phyloP scores from a whole-genome alignment of 1,140 invertebrate species.

The Nasonia vitripennis region DNA sequence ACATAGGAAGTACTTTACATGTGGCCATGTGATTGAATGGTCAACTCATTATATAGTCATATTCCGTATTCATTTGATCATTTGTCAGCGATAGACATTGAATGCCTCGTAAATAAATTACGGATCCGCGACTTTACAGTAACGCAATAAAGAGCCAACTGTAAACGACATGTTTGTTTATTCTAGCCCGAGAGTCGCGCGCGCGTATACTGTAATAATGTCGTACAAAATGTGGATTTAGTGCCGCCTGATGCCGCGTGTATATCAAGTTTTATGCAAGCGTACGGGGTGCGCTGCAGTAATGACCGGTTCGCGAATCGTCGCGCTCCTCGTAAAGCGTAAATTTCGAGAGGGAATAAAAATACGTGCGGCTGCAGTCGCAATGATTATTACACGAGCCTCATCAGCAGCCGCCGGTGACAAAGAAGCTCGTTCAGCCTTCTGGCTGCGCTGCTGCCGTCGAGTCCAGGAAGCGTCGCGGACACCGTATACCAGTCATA shows the following conservation, averaged over 20 bases:
- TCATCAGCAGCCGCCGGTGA: background rate
- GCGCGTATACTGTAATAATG: background rate
- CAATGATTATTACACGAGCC: background rate
- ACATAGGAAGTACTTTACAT: background rate
- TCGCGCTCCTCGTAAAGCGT: background rate
- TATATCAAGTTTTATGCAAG: background rate
- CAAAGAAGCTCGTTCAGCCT: background rate
- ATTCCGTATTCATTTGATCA: constrained; percentile 2
- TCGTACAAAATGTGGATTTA: background rate
- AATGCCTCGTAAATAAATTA: constrained; percentile 4
- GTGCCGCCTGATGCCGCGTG: background rate
- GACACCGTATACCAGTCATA: background rate
- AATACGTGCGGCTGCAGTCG: background rate
- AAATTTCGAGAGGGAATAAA: background rate
- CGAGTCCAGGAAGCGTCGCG: too few relatives aligned
- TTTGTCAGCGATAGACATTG: constrained; percentile 2
- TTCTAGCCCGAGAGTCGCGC: background rate
- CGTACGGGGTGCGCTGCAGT: background rate
- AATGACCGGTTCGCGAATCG: background rate
- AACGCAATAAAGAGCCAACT: constrained; percentile 1
- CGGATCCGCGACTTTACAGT: background rate
- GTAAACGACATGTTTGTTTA: background rate
- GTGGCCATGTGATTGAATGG: background rate
- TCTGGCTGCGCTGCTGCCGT: too few relatives aligned
- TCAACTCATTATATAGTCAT: constrained; percentile 2